Base-by-base conservation (phyloP, 2,888 invertebrate genomes). In the Alcis repandata region DNA sequence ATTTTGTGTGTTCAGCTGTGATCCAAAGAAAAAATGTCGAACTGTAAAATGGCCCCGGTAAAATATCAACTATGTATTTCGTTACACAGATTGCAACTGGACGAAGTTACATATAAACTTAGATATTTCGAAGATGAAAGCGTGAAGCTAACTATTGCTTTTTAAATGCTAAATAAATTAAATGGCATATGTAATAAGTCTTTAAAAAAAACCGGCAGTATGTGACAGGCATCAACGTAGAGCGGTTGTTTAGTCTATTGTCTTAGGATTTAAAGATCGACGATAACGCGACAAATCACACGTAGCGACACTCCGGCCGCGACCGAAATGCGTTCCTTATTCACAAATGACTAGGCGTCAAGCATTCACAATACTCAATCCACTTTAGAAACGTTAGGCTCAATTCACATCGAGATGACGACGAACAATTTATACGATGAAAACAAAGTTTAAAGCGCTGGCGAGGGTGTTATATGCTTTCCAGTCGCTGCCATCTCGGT, bases 261-360 rank as follows among this genome's bases (percentile, higher is more conserved):
- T 38, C 49, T 53, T 59, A 48, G 4, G 32, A 48, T 32, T 19
- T 11, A 43, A 15, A 53, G 15, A 57, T 51, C 49, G 19, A 57
- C 56, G n/a, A 54, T 2, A 54, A 54, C 53, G 48, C 61, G 56
- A 52, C 51, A 56, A 20, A 43, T 17, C 36, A 33, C 45, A 20
- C 48, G 19, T 20, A 46, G 53, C 49, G 36, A 33, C 61, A 49
- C 20, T n/a, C 41, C 61, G 48, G 33, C 0, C 32, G n/a, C 11
- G 19, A 38, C 46, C 46, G 45, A 15, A 53, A 46, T 40, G 43
- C 33, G 13, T 40, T 54, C 32, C 62, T 51, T 46, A 54, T 22
- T 43, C 64, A 53, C 53, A 49, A 60, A 67, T 70, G 70, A 72
- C 72, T 72, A 72, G 72, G 72, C 67, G 53, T 68, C 62, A 68